Conservation (phyloP, 2,113 vertebrate genomes). For the Neogobius melanostomus region DNA sequence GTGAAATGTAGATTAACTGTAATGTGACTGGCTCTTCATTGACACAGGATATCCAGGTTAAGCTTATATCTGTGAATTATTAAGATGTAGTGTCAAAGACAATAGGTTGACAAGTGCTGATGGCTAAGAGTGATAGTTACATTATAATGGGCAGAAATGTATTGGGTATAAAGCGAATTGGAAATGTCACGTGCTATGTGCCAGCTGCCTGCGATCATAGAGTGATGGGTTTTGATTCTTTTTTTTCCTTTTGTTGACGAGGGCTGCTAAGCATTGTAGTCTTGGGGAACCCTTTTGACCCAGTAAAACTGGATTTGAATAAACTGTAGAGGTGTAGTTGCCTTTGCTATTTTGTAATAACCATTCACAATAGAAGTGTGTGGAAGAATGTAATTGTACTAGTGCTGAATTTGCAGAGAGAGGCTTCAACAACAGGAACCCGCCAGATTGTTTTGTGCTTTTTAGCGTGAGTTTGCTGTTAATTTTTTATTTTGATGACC, state of each 20-base stretch:
- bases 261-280: constrained; percentile 60
- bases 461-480: constrained; percentile 66
- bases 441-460: constrained; percentile 68
- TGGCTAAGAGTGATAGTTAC: constrained; percentile 55
- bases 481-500: constrained; percentile 48
- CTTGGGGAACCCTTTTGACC: constrained; percentile 48
- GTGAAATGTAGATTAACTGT: constrained; percentile 22
- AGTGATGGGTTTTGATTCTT: constrained; percentile 56
- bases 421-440: constrained; percentile 59
- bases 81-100: constrained; percentile 55
- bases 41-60: constrained; percentile 69
- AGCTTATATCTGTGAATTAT: constrained; percentile 68
- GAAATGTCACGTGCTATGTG: constrained; percentile 65
- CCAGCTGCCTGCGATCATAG: constrained; percentile 68
- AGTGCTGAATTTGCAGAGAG: constrained; percentile 55
- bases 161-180: constrained; percentile 40
- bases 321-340: constrained; percentile 68
- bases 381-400: constrained; percentile 74
- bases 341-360: constrained; percentile 68
- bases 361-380: constrained; percentile 71
- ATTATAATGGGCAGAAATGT: constrained; percentile 58
- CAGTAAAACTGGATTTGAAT: constrained; percentile 69
- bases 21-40: constrained; percentile 61
- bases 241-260: constrained; percentile 32
- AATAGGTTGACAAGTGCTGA: constrained; percentile 50